These are phyloP conservation scores for Neopipo cinnamomea DNA, from an alignment of 2,113 vertebrate species.

Conservation along the genomic window DNA sequence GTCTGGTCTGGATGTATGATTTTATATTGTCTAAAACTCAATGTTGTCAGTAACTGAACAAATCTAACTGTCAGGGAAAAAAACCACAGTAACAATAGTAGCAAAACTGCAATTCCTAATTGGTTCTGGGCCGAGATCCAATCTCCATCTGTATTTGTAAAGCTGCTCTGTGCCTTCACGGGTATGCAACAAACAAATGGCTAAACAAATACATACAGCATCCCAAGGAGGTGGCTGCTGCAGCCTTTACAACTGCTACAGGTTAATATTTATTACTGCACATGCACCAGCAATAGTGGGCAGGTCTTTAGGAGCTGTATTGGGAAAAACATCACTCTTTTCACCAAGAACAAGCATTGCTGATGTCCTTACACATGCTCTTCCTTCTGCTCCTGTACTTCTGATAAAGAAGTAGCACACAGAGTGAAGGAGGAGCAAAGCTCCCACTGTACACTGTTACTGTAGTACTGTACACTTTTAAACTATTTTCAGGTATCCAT, in stretches of 20 bases:
- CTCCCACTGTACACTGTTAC: rapidly evolving
- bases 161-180: background rate
- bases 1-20: background rate
- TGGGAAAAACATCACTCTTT: background rate
- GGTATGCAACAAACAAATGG: background rate
- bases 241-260: background rate
- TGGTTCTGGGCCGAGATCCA: slow-evolving; percentile 48
- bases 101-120: slow-evolving; percentile 12
- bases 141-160: slow-evolving; percentile 7
- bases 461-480: background rate
- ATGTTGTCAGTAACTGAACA: background rate
- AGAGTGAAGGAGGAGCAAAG: background rate
- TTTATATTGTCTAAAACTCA: background rate
- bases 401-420: background rate
- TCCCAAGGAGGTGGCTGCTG: background rate
- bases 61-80: background rate
- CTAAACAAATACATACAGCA: background rate
- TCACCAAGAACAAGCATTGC: background rate
- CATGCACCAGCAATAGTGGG: background rate
- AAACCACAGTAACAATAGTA: background rate
- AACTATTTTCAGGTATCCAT: background rate
- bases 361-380: background rate
- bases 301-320: background rate
- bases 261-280: background rate
- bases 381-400: background rate